Conservation (phyloP, 2,113 vertebrate species). For the Nasalis larvatus region DNA sequence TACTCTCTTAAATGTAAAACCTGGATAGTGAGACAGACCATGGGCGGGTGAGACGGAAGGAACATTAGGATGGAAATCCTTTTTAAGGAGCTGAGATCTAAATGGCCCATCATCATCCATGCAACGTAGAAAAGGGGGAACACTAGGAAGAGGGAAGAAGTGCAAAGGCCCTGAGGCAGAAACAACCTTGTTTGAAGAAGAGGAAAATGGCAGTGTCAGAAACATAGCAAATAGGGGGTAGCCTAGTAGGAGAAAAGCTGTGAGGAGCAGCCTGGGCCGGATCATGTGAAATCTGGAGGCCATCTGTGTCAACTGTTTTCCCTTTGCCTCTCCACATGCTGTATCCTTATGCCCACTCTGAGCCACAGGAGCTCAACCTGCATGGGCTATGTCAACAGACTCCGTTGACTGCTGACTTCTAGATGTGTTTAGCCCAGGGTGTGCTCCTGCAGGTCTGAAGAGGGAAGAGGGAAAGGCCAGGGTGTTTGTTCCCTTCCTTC, state of each 20-base stretch:
- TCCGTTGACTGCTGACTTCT: neutral
- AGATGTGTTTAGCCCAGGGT: neutral
- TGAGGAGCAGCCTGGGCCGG: neutral
- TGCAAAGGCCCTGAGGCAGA: conserved; percentile 6
- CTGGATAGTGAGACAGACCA: neutral
- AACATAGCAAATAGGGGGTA: neutral
- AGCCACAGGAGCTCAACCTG: neutral
- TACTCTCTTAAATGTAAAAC: neutral
- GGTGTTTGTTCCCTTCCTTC: neutral
- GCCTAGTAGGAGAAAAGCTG: neutral
- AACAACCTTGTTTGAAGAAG: neutral
- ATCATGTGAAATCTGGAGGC: neutral
- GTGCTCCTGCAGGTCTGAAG: neutral
- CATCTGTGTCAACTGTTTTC: neutral
- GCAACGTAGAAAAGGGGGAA: neutral
- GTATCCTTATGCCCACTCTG: neutral
- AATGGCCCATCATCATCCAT: neutral
- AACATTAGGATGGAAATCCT: neutral
- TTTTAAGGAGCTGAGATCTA: neutral
- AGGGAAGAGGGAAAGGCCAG: neutral
- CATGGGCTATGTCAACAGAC: neutral
- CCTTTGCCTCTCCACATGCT: too few relatives aligned
- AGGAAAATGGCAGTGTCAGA: neutral
- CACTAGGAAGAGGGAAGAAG: neutral
- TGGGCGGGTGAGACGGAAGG: neutral